A percentile compares a stretch with the other conserved stretches of the same genome.
Evolutionary conservation across 2,797 vertebrate species (phyloP).

Genomic region (Acanthurus tractus): DNA sequence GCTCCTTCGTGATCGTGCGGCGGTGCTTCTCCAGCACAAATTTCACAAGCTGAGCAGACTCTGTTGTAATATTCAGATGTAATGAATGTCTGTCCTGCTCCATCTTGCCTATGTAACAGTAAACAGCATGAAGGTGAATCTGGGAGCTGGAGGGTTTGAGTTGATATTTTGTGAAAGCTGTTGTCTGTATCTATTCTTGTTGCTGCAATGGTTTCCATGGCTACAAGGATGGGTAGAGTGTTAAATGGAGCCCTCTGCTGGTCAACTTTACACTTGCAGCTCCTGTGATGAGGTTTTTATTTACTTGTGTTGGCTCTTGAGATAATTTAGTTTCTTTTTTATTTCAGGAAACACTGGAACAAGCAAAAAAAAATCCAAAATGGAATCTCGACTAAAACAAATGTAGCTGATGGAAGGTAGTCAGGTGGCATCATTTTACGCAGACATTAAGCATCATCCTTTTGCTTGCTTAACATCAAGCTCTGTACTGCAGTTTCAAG

Average conservation of each 20-base stretch:
- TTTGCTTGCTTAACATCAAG: slow-evolving; percentile 4
- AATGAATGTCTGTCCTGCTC: neutral
- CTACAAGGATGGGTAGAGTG: slow-evolving; percentile 15
- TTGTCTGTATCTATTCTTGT: slow-evolving; percentile 23
- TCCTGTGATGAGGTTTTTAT: neutral
- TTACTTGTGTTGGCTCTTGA: neutral
- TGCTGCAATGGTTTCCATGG: slow-evolving; percentile 66
- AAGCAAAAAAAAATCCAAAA: neutral
- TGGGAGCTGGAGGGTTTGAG: neutral
- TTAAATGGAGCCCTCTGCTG: slow-evolving; percentile 53
- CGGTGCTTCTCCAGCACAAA: slow-evolving; percentile 31
- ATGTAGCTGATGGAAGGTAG: slow-evolving; percentile 12
- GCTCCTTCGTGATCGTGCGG: fast-evolving
- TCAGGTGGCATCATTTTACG: slow-evolving; percentile 19
- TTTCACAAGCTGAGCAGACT: slow-evolving; percentile 49
- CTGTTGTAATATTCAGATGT: neutral
- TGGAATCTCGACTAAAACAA: neutral
- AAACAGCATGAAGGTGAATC: too few species aligned
- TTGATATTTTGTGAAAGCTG: neutral
- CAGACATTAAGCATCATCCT: neutral
- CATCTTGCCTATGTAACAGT: slow-evolving; percentile 24
- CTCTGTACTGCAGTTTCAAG: slow-evolving; percentile 17
- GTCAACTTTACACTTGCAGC: neutral
- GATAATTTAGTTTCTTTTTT: neutral
- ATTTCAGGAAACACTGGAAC: slow-evolving; percentile 41